Evolutionary conservation across 1,140 invertebrate genomes (phyloP).

Genomic region (Papilio aristodemus): DNA sequence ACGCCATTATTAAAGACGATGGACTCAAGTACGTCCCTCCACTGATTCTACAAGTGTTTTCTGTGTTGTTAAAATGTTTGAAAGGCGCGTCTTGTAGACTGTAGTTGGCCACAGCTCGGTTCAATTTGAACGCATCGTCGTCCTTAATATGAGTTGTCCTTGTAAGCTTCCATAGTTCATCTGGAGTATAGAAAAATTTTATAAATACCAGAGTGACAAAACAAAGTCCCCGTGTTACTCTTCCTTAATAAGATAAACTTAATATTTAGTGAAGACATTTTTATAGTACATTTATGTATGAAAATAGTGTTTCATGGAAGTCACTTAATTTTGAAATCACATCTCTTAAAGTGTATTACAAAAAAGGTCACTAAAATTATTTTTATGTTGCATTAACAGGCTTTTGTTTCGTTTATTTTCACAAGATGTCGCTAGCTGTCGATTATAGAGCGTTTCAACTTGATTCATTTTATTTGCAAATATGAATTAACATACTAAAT

Average conservation of each 20-base stretch:
- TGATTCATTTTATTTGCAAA: no score
- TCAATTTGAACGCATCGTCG: constrained; percentile 54
- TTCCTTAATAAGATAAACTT: no score
- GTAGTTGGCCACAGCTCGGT: constrained; percentile 59
- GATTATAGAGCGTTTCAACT: not conserved
- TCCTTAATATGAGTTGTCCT: constrained; percentile 62
- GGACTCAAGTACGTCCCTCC: constrained; percentile 46
- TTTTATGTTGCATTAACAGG: no score
- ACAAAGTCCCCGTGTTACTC: no score
- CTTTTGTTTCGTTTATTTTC: not conserved
- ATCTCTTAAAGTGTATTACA: no score
- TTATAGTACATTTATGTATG: no score
- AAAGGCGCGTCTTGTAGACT: constrained; percentile 56
- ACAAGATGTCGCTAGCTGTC: constrained; percentile 30
- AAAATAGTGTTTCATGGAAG: no score
- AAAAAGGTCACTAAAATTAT: no score
- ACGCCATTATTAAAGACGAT: constrained; percentile 53
- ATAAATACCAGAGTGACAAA: no score
- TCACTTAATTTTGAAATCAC: no score
- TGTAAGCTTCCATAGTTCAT: constrained; percentile 71
- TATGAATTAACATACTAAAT: no score
- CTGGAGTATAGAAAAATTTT: constrained; percentile 51
- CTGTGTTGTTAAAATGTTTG: constrained; percentile 65
- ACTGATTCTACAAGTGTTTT: constrained; percentile 61
- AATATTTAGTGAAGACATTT: no score